Evolutionary conservation across 2,113 vertebrate species (phyloP).

Genomic region (Aspiorhynchus laticeps): DNA sequence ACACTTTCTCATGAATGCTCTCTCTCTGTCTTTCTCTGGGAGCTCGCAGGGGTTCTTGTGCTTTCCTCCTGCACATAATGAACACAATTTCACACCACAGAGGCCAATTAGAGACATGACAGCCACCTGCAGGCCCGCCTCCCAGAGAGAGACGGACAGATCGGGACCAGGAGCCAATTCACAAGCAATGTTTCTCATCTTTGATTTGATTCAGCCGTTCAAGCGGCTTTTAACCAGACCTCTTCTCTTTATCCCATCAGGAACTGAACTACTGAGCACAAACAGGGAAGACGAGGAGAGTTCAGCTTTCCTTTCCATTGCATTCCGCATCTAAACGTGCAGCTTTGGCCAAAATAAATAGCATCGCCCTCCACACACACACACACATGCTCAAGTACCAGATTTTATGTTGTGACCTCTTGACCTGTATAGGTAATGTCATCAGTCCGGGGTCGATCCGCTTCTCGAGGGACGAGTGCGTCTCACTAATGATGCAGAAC

Average conservation of each 20-base stretch:
- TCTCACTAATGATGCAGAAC: slow-evolving; percentile 54
- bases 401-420: slow-evolving; percentile 41
- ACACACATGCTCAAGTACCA: not conserved
- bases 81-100: slow-evolving; percentile 61
- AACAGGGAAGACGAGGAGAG: not conserved
- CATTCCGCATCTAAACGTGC: not conserved
- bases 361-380: not conserved
- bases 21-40: slow-evolving; percentile 11
- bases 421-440: slow-evolving; percentile 42
- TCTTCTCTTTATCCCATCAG: slow-evolving; percentile 2
- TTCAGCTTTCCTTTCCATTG: not conserved
- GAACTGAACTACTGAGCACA: slow-evolving; percentile 22
- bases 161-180: not conserved
- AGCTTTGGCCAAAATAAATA: not conserved
- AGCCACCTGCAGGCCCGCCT: slow-evolving; percentile 55
- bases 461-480: slow-evolving; percentile 37
- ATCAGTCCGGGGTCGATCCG: slow-evolving; percentile 23
- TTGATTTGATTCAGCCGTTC: not conserved
- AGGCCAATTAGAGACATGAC: slow-evolving; percentile 59
- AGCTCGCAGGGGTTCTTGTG: slow-evolving; percentile 49
- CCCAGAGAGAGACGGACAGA: slow-evolving; percentile 20
- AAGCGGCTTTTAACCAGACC: not conserved
- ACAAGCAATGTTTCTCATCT: not conserved
- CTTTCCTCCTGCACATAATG: slow-evolving; percentile 50
- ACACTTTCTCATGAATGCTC: slow-evolving; percentile 9